Evolutionary conservation across 2,113 vertebrate genomes (phyloP), one percentile per base, ranked within the genome.

Genomic region (Spizaetus ornatus): DNA sequence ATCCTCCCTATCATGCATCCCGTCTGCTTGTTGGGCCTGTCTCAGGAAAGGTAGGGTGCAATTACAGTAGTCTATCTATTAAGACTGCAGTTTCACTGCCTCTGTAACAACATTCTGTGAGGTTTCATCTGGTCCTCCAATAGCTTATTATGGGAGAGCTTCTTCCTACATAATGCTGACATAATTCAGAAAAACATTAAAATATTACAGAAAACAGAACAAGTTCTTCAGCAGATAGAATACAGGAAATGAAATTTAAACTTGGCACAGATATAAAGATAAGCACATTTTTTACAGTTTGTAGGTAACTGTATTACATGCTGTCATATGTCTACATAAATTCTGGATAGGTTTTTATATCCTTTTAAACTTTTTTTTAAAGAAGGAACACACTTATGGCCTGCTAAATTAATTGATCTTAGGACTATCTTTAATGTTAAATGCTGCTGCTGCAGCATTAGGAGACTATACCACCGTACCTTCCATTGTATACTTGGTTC

Each of bases 401-500:
- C 40, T 77, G 25, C 9, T 62, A n/a, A 85, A 53, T 4, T 40
- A 66, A 65, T 20, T 73, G 32, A 62, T 82, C 7, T 20, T 40
- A 61, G 38, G 61, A 45, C 34, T 70, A 2, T 8, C 16, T 63
- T 62, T 14, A 61, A 53, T 31, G 45, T 12, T n/a, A 38, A 82
- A 84, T 34, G 16, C 32, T 88, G 78, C 36, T 86, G 58, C 56
- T 59, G 52, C 58, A 47, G 52, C 6, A 26, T n/a, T 18, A 74
- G 40, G 25, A 67, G 16, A 67, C 25, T 34, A 22, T 67, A 86
- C 3, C 36, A 55, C 25, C 82, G 5, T 95, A 99, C 99, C 98
- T 98, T 99, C 98, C 13, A 97, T 97, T 20, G 99, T 99, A 62
- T 99, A 99, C 88, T 98, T 99, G 45, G 98, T 96, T 97, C 99